These are phyloP conservation scores for Melanotaenia maccullochi DNA, from an alignment of 2,797 vertebrate genomes.

Conservation along the genomic window DNA sequence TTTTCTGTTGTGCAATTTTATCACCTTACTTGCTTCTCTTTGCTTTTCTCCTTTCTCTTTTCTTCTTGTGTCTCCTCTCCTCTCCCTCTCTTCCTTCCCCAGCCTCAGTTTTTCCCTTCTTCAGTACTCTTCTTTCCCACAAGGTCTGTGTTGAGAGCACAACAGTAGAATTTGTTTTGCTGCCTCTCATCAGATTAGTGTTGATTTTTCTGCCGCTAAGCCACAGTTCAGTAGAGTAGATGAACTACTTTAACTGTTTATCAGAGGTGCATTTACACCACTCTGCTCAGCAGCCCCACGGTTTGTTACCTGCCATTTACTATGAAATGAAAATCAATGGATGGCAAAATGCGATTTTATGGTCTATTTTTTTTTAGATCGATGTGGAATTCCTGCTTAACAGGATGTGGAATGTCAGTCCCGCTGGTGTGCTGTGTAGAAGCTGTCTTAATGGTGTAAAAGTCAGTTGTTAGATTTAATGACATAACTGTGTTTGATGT, in stretches of 20 bases:
- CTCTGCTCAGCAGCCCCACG: conserved; percentile 69
- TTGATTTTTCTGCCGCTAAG: conserved; percentile 88
- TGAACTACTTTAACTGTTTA: conserved; percentile 89
- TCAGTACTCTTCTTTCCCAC: conserved; percentile 38
- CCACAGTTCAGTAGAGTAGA: conserved; percentile 83
- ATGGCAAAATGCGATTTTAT: conserved; percentile 77
- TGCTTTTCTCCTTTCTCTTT: conserved; percentile 13
- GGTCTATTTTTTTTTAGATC: conserved; percentile 72
- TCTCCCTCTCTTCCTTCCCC: neutral
- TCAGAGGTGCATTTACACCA: conserved; percentile 80
- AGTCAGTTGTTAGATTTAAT: conserved; percentile 29
- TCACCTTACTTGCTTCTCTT: neutral
- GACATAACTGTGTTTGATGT: conserved; percentile 30
- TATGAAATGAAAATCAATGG: conserved; percentile 86
- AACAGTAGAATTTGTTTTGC: conserved; percentile 89
- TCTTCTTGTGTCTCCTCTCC: conserved; percentile 12
- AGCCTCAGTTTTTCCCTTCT: conserved; percentile 7
- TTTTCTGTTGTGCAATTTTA: conserved; percentile 14
- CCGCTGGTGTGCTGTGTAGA: conserved; percentile 35
- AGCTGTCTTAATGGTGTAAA: conserved; percentile 1
- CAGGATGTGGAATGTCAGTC: conserved; percentile 72
- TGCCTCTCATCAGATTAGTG: conserved; percentile 91
- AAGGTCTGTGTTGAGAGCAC: conserved; percentile 73
- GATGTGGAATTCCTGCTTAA: conserved; percentile 69
- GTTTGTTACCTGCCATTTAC: conserved; percentile 87